Base-by-base conservation (phyloP, 2,113 vertebrate species). In the Ctenomys sociabilis region DNA sequence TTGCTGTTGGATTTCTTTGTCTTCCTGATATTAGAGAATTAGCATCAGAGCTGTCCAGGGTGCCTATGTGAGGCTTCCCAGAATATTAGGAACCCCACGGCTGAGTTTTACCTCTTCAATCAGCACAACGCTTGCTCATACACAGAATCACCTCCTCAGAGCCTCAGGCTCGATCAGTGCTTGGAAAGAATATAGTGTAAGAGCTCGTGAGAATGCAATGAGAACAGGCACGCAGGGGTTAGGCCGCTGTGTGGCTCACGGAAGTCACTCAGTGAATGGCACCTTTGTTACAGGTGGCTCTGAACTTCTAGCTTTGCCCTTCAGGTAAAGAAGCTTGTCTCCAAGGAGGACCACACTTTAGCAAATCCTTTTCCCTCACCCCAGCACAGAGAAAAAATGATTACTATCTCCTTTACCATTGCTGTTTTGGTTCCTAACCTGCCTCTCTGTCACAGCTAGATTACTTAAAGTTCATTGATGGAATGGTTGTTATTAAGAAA, bases 1-100 rank as follows among this genome's bases (percentile, higher is more conserved):
- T 28, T 85, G 19, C 40, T 37, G 26, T 37, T 78, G 28, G 75
- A 6, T 49, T 17, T 59, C 35, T 82, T 12, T 75, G 2, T 40
- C 30, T 70, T 80, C 40, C 86, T 68, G 7, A 10, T 12, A n/a
- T 61, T 17, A 17, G 40, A 78, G 45, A 88, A 54, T 3, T 28
- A 37, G 8, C 68, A 35, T 49, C 12, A 30, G 19, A 57, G 57
- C 77, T 17, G 43, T 19, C 35, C 43, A 30, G 35, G 5, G 3
- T 61, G 7, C 5, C 64, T 88, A 10, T 13, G 35, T 24, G n/a
- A 49, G 17, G 19, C 16, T 66, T 87, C 22, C 43, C 77, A 4
- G 9, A 43, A 72, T 30, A 43, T n/a, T 70, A 72, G 3, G 5
- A 0, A 32, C 3, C 2, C 5, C 21, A 2, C 40, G 1, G 1